Conservation (phyloP, 2,113 vertebrate species). For the Ciconia boyciana region DNA sequence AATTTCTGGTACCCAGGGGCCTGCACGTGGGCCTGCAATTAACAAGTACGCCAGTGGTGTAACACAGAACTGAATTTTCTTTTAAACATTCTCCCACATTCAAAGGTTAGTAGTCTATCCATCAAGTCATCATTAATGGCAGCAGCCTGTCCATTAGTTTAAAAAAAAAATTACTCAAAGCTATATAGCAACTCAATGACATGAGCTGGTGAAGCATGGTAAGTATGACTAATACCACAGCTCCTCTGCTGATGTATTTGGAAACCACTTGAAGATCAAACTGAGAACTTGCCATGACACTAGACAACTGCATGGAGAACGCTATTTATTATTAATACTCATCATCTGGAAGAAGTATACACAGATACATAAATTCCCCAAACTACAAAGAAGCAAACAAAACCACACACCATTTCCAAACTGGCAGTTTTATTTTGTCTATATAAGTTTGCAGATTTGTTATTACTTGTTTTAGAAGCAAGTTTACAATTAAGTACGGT, state of each 20-base stretch:
- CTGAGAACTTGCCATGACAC: background rate
- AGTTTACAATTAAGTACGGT: background rate
- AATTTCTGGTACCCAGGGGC: background rate
- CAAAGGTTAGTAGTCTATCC: background rate
- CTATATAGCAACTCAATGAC: background rate
- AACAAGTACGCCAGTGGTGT: background rate
- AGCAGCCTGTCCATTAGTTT: background rate
- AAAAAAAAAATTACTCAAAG: background rate
- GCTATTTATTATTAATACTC: background rate
- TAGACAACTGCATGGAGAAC: slow-evolving; percentile 8
- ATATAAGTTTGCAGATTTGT: background rate
- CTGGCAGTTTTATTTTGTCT: background rate
- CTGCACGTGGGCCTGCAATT: too few species aligned
- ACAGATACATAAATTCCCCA: background rate
- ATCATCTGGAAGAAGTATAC: slow-evolving; percentile 5
- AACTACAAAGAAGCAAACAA: background rate
- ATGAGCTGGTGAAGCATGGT: background rate
- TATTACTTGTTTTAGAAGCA: background rate
- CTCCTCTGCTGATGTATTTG: slow-evolving; percentile 3
- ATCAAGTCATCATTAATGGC: background rate
- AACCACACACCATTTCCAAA: background rate
- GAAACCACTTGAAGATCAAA: slow-evolving; percentile 31
- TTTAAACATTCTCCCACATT: background rate
- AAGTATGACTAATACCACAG: background rate
- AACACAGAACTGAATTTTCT: background rate